Percentiles rank a stretch among this genome's conserved stretches.
Evolutionary conservation across 2,888 invertebrate species (phyloP).

Genomic region (Trileptium ribeirensis): DNA sequence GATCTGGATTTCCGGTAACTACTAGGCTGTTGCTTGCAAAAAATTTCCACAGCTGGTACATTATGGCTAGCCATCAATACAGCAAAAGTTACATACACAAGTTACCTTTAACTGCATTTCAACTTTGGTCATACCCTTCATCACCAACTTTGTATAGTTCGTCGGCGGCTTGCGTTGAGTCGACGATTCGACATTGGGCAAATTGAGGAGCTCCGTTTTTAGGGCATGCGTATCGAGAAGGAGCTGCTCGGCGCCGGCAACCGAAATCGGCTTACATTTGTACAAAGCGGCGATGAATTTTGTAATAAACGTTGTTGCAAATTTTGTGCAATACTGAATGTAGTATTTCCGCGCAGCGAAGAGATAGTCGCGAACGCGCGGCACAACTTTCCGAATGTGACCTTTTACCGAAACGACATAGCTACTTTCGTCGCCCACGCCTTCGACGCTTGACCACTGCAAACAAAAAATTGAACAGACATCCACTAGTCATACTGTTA

Average conservation of each 20-base stretch:
- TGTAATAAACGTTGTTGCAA: conserved; percentile 83
- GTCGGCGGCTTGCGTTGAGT: conserved; percentile 46
- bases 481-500: no score
- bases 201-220: conserved; percentile 75
- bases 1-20: no score
- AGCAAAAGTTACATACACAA: no score
- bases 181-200: conserved; percentile 81
- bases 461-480: conserved; percentile 51
- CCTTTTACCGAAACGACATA: conserved; percentile 83
- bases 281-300: conserved; percentile 82
- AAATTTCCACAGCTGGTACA: no score
- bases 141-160: conserved; percentile 64
- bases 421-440: conserved; percentile 91
- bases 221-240: conserved; percentile 60
- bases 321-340: conserved; percentile 92
- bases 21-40: no score
- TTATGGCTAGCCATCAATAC: no score
- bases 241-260: conserved; percentile 90
- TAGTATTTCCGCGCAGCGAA: conserved; percentile 90
- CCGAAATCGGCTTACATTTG: conserved; percentile 72
- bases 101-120: conserved; percentile 98
- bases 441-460: conserved; percentile 83
- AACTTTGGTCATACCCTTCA: conserved; percentile 87
- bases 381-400: conserved; percentile 76
- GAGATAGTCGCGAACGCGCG: conserved; percentile 78